Percentiles rank a stretch among this genome's conserved stretches.
phyloP scores from a whole-genome alignment of 2,797 vertebrate species.

The Sebastes kiyomatsui region DNA sequence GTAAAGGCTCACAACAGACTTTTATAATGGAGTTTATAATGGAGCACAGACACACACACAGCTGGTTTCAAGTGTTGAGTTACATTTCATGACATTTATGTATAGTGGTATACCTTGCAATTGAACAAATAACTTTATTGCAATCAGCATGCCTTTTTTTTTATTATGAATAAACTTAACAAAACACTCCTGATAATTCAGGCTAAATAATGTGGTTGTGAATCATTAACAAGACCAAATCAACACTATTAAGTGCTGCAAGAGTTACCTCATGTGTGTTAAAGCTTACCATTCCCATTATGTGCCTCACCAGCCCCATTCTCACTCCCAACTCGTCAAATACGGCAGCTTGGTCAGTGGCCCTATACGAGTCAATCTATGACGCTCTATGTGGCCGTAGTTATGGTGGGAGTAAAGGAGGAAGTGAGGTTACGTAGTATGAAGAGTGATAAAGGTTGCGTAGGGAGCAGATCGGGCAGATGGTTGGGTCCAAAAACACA shows the following conservation, averaged over 20 bases:
- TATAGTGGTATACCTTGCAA: conserved; percentile 25
- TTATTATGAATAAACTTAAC: conserved; percentile 3
- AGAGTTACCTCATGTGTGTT: conserved; percentile 6
- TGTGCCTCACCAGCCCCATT: background rate
- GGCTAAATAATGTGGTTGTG: conserved; percentile 3
- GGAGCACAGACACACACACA: conserved; percentile 42
- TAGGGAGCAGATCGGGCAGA: background rate
- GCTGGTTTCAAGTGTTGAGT: conserved; percentile 38
- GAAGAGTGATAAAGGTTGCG: background rate
- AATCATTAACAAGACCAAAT: conserved; percentile 22
- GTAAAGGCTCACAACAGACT: conserved; percentile 19
- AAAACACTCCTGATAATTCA: conserved; percentile 20
- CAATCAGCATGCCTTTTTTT: conserved; percentile 19
- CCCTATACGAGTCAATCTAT: background rate
- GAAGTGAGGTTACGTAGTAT: background rate
- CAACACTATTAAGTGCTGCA: conserved; percentile 5
- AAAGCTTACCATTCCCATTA: conserved; percentile 16
- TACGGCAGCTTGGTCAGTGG: background rate
- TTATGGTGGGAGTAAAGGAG: background rate
- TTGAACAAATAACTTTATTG: conserved; percentile 36
- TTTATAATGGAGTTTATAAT: conserved; percentile 17
- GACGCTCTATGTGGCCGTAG: background rate
- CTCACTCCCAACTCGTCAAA: background rate
- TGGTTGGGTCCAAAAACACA: background rate
- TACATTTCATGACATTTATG: conserved; percentile 38